Percentiles rank a stretch among this genome's conserved stretches.
Evolutionary conservation across 2,888 invertebrate species (phyloP).

Genomic region (Dusona sp.): DNA sequence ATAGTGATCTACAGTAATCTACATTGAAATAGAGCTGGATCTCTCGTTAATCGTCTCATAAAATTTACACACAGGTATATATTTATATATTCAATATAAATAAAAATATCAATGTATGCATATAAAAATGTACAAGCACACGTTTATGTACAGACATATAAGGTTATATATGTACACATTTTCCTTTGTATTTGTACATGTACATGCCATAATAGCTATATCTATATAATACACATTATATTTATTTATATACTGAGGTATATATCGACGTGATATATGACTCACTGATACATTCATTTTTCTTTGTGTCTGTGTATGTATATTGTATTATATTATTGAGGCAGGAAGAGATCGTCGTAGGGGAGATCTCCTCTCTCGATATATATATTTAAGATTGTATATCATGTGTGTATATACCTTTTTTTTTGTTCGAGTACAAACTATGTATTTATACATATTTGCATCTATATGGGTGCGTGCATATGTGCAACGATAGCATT

Average conservation of each 20-base stretch:
- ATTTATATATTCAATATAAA: background rate
- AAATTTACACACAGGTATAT: slow-evolving; percentile 30
- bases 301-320: slow-evolving; percentile 59
- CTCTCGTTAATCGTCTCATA: slow-evolving; percentile 54
- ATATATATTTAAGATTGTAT: slow-evolving; percentile 4
- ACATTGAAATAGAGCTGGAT: slow-evolving; percentile 47
- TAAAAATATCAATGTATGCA: background rate
- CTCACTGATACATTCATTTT: background rate
- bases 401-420: background rate
- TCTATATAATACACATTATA: too few species aligned
- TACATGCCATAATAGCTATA: background rate
- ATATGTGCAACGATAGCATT: slow-evolving; percentile 77
- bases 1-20: slow-evolving; percentile 54
- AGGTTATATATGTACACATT: slow-evolving; percentile 8
- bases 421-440: background rate
- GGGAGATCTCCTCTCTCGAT: slow-evolving; percentile 75
- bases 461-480: slow-evolving; percentile 1
- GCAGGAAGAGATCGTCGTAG: slow-evolving; percentile 83
- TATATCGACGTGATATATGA: background rate
- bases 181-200: slow-evolving; percentile 73
- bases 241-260: background rate
- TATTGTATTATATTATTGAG: slow-evolving; percentile 78
- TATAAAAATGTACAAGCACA: background rate
- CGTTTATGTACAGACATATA: too few species aligned
- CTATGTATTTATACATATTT: slow-evolving; percentile 24